A percentile compares a stretch with the other conserved stretches of the same genome.
Conservation (phyloP, 2,888 invertebrate genomes). For the Drosophila silvestris region DNA sequence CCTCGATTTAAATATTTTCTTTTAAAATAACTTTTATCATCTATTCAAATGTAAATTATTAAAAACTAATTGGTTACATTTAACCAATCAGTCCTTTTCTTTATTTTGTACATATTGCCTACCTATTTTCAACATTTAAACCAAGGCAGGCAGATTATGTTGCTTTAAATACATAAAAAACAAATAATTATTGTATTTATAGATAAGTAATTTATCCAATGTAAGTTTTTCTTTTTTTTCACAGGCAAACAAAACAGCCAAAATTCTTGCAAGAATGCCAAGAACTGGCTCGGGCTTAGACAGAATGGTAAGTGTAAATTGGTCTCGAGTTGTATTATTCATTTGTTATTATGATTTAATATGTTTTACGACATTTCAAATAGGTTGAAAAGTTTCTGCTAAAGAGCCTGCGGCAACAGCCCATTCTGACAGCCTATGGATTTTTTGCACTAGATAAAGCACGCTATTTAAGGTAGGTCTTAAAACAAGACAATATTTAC, state of each 20-base stretch:
- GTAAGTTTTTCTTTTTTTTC: constrained; percentile 21
- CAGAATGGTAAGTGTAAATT: constrained; percentile 66
- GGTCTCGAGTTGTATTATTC: neutral
- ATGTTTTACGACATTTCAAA: neutral
- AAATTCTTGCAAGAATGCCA: constrained; percentile 73
- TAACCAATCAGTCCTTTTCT: neutral
- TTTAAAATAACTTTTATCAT: neutral
- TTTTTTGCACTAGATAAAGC: constrained; percentile 81
- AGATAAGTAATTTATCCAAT: neutral
- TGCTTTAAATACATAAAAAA: no score
- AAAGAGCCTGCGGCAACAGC: constrained; percentile 79
- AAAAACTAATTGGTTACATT: neutral
- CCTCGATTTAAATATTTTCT: neutral
- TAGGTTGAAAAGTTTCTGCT: constrained; percentile 81
- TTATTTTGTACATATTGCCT: neutral
- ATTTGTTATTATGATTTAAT: neutral
- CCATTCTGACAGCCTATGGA: constrained; percentile 82
- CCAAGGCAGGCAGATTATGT: neutral
- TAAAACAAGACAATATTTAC: neutral
- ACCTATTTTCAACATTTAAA: neutral
- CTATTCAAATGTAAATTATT: neutral
- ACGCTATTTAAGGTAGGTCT: constrained; percentile 77
- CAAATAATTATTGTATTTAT: neutral
- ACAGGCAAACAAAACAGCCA: constrained; percentile 77
- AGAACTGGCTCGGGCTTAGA: constrained; percentile 68